phyloP scores from a whole-genome alignment of 2,797 vertebrate genomes.

The Lepus townsendii region DNA sequence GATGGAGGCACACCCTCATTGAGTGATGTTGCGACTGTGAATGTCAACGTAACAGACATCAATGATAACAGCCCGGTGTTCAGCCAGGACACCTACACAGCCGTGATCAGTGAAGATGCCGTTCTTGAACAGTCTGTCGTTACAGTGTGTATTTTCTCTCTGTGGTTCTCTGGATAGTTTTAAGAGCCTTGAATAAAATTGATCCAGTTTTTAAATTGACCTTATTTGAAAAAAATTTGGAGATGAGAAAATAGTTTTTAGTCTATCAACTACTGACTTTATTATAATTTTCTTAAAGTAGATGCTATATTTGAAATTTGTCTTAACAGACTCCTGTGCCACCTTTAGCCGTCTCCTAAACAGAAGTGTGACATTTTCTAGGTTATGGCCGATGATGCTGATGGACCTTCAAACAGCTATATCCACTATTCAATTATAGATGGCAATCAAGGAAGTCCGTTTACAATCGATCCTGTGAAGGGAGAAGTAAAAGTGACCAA shows the following conservation, averaged over 20 bases:
- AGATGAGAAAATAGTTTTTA: background rate
- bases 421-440: constrained; percentile 95
- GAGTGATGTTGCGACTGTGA: constrained; percentile 96
- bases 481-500: constrained; percentile 97
- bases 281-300: constrained; percentile 70
- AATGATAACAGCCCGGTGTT: constrained; percentile 97
- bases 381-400: constrained; percentile 96
- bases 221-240: constrained; percentile 5
- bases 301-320: background rate
- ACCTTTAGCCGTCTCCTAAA: constrained; percentile 65
- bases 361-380: constrained; percentile 84
- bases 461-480: constrained; percentile 93
- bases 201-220: background rate
- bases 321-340: background rate
- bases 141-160: constrained; percentile 87
- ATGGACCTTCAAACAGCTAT: constrained; percentile 94
- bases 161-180: background rate
- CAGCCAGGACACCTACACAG: constrained; percentile 94
- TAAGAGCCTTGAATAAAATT: background rate
- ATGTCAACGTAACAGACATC: constrained; percentile 96
- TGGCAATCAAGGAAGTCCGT: constrained; percentile 97
- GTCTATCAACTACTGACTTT: background rate
- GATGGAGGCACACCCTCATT: constrained; percentile 96
- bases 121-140: constrained; percentile 93
- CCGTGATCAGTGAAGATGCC: constrained; percentile 96